Base-by-base conservation (phyloP, 2,888 invertebrate genomes). In the Taphrorychus bicolor region DNA sequence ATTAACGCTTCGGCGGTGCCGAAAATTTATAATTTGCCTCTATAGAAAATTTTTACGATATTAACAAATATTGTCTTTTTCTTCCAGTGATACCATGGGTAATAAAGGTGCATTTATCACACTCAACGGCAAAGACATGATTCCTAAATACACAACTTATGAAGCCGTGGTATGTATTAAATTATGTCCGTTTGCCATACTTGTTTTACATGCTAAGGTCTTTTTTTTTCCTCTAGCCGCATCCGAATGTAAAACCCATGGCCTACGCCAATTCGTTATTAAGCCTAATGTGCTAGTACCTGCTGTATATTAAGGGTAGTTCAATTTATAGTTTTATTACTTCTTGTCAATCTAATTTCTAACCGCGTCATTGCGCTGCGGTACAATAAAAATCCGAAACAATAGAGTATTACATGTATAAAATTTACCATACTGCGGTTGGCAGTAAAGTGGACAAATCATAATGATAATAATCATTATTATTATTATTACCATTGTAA, bases 41-140 rank as follows among this genome's bases (percentile, higher is more conserved):
- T n/a, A n/a, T n/a, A n/a, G n/a, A n/a, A n/a, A n/a, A n/a, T n/a
- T n/a, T n/a, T n/a, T n/a, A n/a, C n/a, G 16, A 14, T 48, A 18
- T 17, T 45, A 45, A 18, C 14, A n/a, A n/a, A 48, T n/a, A 48
- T 32, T 45, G 9, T 32, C n/a, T n/a, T n/a, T 58, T 19, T 58
- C 52, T 64, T 87, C 42, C 83, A 97, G 97, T 89, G 98, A 98
- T 89, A 94, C 96, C 66, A 98, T 99, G 95, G 97, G 96, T 77
- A 99, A 99, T 86, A 91, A 93, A 83, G 99, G 98, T 80, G 98
- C 99, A 77, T 98, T 95, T 84, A 97, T 99, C 80, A 97, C 91
- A 74, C 88, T 99, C 81, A 93, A 89, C 71, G 99, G 98, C 69
- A 91, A 90, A 81, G 92, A 95, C 82, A 90, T 98, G 85, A 89